Base-by-base conservation (phyloP, 2,888 invertebrate species). In the Drosophila macrospina region DNA sequence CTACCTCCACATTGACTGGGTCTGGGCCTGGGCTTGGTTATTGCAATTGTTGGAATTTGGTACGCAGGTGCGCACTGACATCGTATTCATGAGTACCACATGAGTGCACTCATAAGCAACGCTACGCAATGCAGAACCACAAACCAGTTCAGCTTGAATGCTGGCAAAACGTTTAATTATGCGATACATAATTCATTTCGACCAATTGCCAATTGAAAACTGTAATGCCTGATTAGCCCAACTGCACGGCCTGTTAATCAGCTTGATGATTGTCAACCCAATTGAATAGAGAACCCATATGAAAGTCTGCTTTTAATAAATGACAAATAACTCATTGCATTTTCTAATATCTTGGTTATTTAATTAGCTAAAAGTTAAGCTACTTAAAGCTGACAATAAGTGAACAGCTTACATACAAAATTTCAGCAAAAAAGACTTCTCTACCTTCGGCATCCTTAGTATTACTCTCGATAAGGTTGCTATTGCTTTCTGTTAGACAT, bases 151-250 rank as follows among this genome's bases (percentile, higher is more conserved):
- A 51, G 69, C 74, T 66, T 61, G 69, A 75, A 44, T 63, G 70
- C 65, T 60, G 69, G 62, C 59, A 67, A 78, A 71, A 76, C 74
- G 74, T 84, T 86, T 78, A 86, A 84, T 84, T 88, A 84, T 68
- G 70, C 61, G 56, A 44, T 69, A 66, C 74, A 60, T 66, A 69
- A 63, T 63, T 60, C 69, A 64, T 69, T 69, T 68, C 44, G 51
- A 61, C 57, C 59, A 60, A 59, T 66, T 76, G 60, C 69, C 54
- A 39, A 41, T 50, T 59, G 37, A 15, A 8, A 62, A 64, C 52
- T 48, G 65, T 69, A 72, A 80, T 68, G 71, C 56, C 42, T 60
- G 80, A 79, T 73, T 61, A 45, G 59, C 55, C 44, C 51, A 59
- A 69, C 56, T 73, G 67, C 74, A 68, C 67, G 74, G 60, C 51